phyloP scores from a whole-genome alignment of 2,888 invertebrate species.

The Holacanthella duospinosa region DNA sequence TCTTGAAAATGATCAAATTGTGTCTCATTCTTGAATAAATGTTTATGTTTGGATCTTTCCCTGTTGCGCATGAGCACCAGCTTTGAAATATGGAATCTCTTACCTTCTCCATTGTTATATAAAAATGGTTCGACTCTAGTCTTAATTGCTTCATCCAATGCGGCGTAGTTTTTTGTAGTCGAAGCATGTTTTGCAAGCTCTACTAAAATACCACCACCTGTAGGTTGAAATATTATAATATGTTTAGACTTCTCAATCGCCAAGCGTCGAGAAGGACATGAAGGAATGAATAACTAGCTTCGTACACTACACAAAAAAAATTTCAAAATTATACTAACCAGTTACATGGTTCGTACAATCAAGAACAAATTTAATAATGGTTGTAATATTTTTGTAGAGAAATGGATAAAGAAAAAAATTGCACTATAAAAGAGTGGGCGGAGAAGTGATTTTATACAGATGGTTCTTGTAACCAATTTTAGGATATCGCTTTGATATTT shows the following conservation, averaged over 20 bases:
- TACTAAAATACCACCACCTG: conserved; percentile 81
- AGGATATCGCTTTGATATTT: too few relatives aligned
- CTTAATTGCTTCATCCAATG: conserved; percentile 83
- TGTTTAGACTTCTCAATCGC: conserved; percentile 5
- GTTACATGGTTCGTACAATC: too few relatives aligned
- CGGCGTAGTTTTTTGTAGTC: conserved; percentile 79
- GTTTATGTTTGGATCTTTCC: conserved; percentile 67
- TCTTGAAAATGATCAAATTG: conserved; percentile 35
- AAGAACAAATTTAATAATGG: too few relatives aligned
- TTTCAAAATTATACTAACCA: too few relatives aligned
- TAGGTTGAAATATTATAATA: not conserved
- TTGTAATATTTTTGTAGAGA: too few relatives aligned
- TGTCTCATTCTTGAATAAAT: conserved; percentile 41
- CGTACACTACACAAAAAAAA: too few relatives aligned
- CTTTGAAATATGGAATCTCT: conserved; percentile 79
- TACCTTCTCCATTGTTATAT: conserved; percentile 85
- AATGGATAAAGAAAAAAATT: too few relatives aligned
- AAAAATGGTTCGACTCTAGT: conserved; percentile 83
- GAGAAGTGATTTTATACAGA: too few relatives aligned
- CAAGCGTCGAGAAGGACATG: too few relatives aligned
- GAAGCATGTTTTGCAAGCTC: conserved; percentile 85
- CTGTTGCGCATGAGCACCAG: conserved; percentile 77
- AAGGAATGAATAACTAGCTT: too few relatives aligned
- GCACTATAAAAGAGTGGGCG: too few relatives aligned
- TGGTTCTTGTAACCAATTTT: too few relatives aligned